A percentile compares a stretch with the other conserved stretches of the same genome.
phyloP scores from a whole-genome alignment of 2,888 invertebrate species.

The Ypsolopha scabrella region DNA sequence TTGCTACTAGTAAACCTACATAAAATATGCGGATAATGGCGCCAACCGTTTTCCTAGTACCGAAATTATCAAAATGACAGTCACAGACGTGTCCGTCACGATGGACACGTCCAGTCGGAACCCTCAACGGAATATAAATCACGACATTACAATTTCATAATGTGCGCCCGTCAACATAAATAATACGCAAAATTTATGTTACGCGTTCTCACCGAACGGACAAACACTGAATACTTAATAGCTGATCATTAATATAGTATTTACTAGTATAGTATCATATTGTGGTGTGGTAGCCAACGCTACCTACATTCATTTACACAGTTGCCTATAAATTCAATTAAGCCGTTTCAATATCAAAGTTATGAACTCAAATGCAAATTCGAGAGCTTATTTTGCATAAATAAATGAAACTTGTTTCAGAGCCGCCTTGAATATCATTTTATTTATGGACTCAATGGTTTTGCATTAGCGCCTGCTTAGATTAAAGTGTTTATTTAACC shows the following conservation, averaged over 20 bases:
- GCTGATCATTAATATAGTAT: constrained; percentile 27
- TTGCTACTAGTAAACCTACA: no score
- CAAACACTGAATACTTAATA: constrained; percentile 55
- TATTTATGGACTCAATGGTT: no score
- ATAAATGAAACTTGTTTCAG: constrained; percentile 11
- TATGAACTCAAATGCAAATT: constrained; percentile 43
- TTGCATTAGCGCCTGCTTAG: no score
- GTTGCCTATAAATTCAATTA: constrained; percentile 67
- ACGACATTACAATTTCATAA: constrained; percentile 66
- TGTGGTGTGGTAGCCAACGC: constrained; percentile 21
- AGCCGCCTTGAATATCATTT: background rate
- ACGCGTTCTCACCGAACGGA: constrained; percentile 64
- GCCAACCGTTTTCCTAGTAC: no score
- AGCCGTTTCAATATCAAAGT: constrained; percentile 34
- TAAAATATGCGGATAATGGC: no score
- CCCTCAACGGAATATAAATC: constrained; percentile 43
- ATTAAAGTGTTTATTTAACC: no score
- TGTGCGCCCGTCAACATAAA: constrained; percentile 63
- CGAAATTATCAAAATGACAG: no score
- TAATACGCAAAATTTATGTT: constrained; percentile 71
- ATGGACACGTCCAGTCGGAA: constrained; percentile 41
- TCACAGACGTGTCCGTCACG: constrained; percentile 21
- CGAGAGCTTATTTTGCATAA: constrained; percentile 45
- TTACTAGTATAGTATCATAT: no score
- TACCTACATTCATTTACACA: constrained; percentile 61